These are phyloP conservation scores for Clavelina lepadiformis DNA, from an alignment of 23 tunicate species.

Conservation along the genomic window DNA sequence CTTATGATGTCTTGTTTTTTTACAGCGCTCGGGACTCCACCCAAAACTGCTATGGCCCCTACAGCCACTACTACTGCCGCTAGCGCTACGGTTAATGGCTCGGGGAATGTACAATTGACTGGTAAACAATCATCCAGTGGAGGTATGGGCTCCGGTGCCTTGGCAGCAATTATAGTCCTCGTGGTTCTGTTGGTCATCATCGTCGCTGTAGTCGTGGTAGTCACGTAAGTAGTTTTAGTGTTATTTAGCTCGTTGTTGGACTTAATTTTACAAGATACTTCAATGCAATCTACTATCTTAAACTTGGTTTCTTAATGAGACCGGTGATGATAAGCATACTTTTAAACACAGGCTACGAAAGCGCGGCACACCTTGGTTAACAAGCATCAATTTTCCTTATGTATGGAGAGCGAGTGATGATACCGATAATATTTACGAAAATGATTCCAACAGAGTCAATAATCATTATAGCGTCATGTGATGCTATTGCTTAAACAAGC, in stretches of 20 bases:
- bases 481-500: too few relatives aligned
- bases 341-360: constrained; percentile 43
- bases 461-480: constrained; percentile 59
- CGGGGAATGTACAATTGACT: not conserved
- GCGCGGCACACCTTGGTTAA: constrained; percentile 54
- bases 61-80: constrained; percentile 5
- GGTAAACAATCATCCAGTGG: constrained; percentile 5
- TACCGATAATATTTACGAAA: constrained; percentile 32
- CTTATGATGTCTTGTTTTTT: too few relatives aligned
- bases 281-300: too few relatives aligned
- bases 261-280: too few relatives aligned
- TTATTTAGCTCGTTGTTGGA: not conserved
- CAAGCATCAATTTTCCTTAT: constrained; percentile 40
- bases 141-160: constrained; percentile 24
- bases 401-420: constrained; percentile 47
- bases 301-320: too few relatives aligned
- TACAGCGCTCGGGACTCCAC: too few relatives aligned
- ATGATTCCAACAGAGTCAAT: constrained; percentile 30
- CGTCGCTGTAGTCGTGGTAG: constrained; percentile 39
- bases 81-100: not conserved
- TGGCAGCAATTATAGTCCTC: constrained; percentile 37
- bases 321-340: too few relatives aligned
- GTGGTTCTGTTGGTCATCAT: constrained; percentile 48
- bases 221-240: constrained; percentile 45
- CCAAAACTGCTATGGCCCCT: constrained; percentile 2